Conservation (phyloP, 2,888 invertebrate species). For the Tricholauxania praeusta region DNA sequence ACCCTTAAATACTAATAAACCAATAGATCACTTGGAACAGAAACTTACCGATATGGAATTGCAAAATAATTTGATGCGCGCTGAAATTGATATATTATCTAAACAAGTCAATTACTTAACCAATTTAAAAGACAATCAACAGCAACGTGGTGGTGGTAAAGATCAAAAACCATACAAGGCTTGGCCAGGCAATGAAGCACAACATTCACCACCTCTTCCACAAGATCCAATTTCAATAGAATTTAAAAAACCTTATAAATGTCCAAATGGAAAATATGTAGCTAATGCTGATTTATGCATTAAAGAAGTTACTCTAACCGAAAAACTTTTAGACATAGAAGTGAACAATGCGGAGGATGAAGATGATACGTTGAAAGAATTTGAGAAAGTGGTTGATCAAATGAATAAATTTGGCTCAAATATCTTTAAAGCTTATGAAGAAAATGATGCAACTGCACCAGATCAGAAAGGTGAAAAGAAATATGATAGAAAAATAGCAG, state of each 20-base stretch:
- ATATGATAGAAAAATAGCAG: constrained; percentile 36
- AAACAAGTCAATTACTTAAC: constrained; percentile 61
- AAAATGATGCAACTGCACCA: not conserved
- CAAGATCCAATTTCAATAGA: constrained; percentile 55
- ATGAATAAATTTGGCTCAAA: not conserved
- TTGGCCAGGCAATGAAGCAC: constrained; percentile 59
- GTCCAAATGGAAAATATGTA: constrained; percentile 55
- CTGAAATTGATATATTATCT: constrained; percentile 63
- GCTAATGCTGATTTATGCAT: constrained; percentile 61
- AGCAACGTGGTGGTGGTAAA: constrained; percentile 24
- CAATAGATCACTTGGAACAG: constrained; percentile 49
- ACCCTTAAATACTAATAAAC: constrained; percentile 38
- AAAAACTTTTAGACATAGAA: constrained; percentile 17
- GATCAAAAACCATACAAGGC: constrained; percentile 54
- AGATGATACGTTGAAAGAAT: not conserved
- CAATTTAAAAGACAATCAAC: constrained; percentile 38
- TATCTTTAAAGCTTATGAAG: not conserved
- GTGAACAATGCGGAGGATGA: not conserved
- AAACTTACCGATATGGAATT: constrained; percentile 59
- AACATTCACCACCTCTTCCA: constrained; percentile 43
- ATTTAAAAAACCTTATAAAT: constrained; percentile 56
- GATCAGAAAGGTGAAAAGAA: constrained; percentile 34
- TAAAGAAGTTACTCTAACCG: constrained; percentile 43
- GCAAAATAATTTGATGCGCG: constrained; percentile 64
- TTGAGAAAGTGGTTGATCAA: constrained; percentile 19